Evolutionary conservation across 64 coral and sea anemone genomes (phyloP), one percentile per base, ranked within the genome.

Genomic region (Dendronephthya gigantea): DNA sequence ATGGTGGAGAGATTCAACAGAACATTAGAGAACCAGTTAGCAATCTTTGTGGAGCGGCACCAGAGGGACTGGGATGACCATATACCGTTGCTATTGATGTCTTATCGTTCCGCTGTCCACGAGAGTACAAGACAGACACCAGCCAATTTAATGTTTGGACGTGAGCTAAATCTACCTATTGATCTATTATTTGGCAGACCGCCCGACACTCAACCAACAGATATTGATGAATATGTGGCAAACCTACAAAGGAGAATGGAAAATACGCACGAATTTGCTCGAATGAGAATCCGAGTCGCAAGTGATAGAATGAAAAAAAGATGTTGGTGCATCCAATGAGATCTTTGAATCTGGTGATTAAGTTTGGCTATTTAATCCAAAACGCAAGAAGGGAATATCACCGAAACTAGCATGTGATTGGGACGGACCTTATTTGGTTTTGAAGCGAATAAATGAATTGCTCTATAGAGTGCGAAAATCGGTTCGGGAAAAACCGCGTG

Each of bases 41-140:
- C 86, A 19, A 85, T 87, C 19, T 90, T 90, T 82, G 86, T 88
- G 34, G 0, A 75, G 11, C 58, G 79, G 66, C 49, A 93, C 37
- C 88, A 93, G 40, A 16, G 15, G 23, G 88, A 89, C 40, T 90
- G 92, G 92, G 85, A 93, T 32, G 15, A 36, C 16, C 88, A 93
- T 49, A n/a, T 93, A 2, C 82, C 92, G 0, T 27, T 84, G 14
- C 17, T 90, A 34, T 39, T 92, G 49, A 89, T 88, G 89, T 34
- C 86, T 8, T 94, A 91, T 17, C 83, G 83, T 48, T 82, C 87
- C 35, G 89, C 88, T 0, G 48, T 65, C 12, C 68, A 90, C 35
- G 68, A 90, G 48, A 43, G 88, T 2, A 90, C 92, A 9, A 85
- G 82, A 36, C 47, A 59, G 34, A 82, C 45, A 0, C 85, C 89